A percentile compares a stretch with the other conserved stretches of the same genome.
phyloP scores from a whole-genome alignment of 2,888 invertebrate genomes.

The Microplitis deprimator region DNA sequence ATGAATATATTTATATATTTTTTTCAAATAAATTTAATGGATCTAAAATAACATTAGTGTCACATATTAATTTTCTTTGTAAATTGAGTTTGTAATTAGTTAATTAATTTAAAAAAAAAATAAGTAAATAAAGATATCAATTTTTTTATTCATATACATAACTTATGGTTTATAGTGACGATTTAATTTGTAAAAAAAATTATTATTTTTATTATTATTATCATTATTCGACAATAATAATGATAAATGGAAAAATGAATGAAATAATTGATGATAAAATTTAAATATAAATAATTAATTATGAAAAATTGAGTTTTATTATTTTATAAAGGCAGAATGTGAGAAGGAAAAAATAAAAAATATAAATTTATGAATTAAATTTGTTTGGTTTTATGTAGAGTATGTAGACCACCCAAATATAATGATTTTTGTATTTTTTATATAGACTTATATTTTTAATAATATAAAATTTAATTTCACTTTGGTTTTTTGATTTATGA shows the following conservation, averaged over 20 bases:
- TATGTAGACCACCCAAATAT: slow-evolving; percentile 50
- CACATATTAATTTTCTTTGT: not conserved
- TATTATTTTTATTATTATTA: not conserved
- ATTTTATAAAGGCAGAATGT: not conserved
- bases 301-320: not conserved
- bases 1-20: not conserved
- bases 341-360: not conserved
- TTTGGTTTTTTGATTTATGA: slow-evolving; percentile 53
- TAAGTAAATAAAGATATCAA: not conserved
- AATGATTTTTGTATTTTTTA: not conserved
- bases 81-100: not conserved
- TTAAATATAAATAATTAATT: not conserved
- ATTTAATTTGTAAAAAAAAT: no score
- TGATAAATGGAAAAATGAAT: not conserved
- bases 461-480: slow-evolving; percentile 56
- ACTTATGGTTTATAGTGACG: not conserved
- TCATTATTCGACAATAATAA: not conserved
- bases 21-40: not conserved
- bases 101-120: not conserved
- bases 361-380: no score
- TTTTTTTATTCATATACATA: not conserved
- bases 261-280: not conserved
- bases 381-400: not conserved
- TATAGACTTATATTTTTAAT: slow-evolving; percentile 37
- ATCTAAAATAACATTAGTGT: not conserved